A percentile compares a stretch with the other conserved stretches of the same genome.
Evolutionary conservation across 2,888 invertebrate species (phyloP).

Genomic region (Nyleta sp.): DNA sequence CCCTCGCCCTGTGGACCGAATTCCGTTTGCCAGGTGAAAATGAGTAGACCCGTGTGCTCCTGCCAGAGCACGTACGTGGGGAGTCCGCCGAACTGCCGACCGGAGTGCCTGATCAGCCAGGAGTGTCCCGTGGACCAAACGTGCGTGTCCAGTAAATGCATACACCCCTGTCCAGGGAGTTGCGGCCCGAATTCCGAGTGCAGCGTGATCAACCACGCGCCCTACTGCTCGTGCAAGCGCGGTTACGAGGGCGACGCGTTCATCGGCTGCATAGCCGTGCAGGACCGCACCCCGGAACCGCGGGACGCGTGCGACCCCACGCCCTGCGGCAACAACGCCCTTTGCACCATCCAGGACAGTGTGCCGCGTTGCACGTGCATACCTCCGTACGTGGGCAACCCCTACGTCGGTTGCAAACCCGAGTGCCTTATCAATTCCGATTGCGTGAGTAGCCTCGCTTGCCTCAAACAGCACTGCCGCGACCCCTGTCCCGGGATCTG

Average conservation of each 20-base stretch:
- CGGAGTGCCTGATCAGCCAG: conserved; percentile 92
- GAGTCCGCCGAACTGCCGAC: conserved; percentile 91
- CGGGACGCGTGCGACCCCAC: conserved; percentile 89
- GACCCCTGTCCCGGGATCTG: conserved; percentile 94
- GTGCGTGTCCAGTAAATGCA: conserved; percentile 92
- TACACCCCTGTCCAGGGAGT: conserved; percentile 90
- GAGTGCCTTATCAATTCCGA: conserved; percentile 93
- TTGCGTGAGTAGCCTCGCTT: conserved; percentile 90
- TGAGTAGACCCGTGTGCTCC: conserved; percentile 91
- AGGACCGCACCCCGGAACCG: conserved; percentile 70
- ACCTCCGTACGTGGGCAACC: conserved; percentile 91
- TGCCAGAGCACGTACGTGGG: conserved; percentile 91
- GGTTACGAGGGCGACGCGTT: conserved; percentile 94
- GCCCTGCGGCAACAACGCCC: conserved; percentile 93
- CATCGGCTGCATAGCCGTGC: conserved; percentile 88
- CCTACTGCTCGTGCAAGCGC: conserved; percentile 90
- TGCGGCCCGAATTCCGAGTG: conserved; percentile 93
- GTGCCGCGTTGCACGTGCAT: conserved; percentile 92
- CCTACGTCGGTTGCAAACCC: conserved; percentile 88
- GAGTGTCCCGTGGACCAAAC: conserved; percentile 91
- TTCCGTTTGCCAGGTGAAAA: conserved; percentile 91
- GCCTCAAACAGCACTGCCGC: conserved; percentile 92
- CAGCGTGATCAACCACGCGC: conserved; percentile 87
- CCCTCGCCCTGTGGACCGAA: conserved; percentile 89
- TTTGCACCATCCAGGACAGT: conserved; percentile 88